Evolutionary conservation across 1,140 invertebrate species (phyloP).

Genomic region (Calosoma granatense): DNA sequence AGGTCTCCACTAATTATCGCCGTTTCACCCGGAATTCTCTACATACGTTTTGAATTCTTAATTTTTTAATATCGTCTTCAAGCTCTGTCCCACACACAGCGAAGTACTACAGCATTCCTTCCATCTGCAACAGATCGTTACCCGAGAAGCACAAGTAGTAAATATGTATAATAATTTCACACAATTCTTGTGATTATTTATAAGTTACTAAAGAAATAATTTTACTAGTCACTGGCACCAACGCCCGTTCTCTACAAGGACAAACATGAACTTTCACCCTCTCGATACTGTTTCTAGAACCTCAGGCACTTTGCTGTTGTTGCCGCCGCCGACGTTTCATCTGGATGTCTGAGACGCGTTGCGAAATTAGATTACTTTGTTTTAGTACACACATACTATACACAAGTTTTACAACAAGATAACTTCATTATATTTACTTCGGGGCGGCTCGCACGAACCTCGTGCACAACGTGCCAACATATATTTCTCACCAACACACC

Average conservation of each 20-base stretch:
- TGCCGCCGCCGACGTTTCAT: conserved; percentile 6
- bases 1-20: neutral
- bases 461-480: neutral
- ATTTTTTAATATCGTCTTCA: neutral
- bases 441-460: neutral
- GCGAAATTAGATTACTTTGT: conserved; percentile 7
- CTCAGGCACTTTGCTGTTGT: neutral
- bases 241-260: neutral
- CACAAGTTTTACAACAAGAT: conserved; percentile 9
- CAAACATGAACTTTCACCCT: neutral
- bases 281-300: conserved; percentile 7
- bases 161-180: neutral
- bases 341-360: neutral
- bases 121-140: neutral
- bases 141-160: neutral
- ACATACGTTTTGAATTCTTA: neutral
- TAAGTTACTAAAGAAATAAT: too few species aligned
- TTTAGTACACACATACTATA: conserved; percentile 8
- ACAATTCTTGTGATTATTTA: neutral
- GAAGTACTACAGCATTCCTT: neutral
- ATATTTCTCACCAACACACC: too few species aligned
- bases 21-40: neutral
- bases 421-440: conserved; percentile 9
- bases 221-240: neutral
- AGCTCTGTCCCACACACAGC: neutral